These are phyloP conservation scores for Benitochromis conjunctus DNA, from an alignment of 2,113 vertebrate genomes.

Conservation along the genomic window DNA sequence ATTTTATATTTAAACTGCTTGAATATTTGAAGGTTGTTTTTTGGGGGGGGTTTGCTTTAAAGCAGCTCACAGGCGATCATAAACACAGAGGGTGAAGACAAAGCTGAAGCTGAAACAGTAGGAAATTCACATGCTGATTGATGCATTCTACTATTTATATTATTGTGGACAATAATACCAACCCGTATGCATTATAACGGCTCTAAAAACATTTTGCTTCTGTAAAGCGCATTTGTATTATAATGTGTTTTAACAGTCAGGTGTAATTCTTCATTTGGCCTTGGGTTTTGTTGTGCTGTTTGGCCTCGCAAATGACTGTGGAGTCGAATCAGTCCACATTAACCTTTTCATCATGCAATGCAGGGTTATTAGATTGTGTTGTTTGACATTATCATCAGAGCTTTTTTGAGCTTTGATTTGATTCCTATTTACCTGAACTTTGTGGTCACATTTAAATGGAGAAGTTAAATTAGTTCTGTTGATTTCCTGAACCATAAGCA, in stretches of 20 bases:
- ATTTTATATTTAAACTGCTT: background rate
- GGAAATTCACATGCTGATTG: background rate
- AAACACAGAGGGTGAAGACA: background rate
- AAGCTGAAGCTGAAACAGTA: background rate
- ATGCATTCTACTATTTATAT: background rate
- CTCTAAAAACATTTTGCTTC: background rate
- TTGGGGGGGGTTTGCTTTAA: background rate
- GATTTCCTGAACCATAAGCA: background rate
- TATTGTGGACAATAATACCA: background rate
- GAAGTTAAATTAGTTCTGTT: background rate
- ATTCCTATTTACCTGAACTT: background rate
- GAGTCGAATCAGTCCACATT: background rate
- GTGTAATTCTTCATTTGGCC: background rate
- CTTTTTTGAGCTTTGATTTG: background rate
- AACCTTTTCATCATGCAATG: background rate
- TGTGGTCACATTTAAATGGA: background rate
- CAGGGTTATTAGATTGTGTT: background rate
- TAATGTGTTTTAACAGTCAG: background rate
- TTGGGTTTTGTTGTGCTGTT: background rate
- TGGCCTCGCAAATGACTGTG: background rate
- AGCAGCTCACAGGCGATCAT: background rate
- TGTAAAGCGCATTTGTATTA: background rate
- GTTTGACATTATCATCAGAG: background rate
- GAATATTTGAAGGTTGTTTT: background rate
- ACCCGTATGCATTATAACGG: background rate